Evolutionary conservation across 2,797 vertebrate genomes (phyloP).

Genomic region (Lepus oiostolus): DNA sequence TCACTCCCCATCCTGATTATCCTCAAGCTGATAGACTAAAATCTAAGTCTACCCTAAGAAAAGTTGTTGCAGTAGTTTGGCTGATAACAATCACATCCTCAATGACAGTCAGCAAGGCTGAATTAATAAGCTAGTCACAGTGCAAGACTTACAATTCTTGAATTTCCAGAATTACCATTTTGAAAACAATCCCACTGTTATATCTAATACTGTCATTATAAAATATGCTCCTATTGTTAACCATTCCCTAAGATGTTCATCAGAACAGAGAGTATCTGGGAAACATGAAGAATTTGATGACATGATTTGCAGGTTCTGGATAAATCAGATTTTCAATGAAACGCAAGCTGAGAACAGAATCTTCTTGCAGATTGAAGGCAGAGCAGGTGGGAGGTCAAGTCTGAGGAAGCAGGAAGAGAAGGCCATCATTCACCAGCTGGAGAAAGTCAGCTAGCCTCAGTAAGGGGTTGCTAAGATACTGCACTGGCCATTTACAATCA

Average conservation of each 20-base stretch:
- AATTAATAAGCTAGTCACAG: background rate
- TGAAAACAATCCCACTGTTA: background rate
- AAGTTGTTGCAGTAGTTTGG: slow-evolving; percentile 11
- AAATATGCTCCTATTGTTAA: background rate
- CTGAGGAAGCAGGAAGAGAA: background rate
- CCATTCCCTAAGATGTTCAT: background rate
- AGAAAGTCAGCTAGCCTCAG: slow-evolving; percentile 43
- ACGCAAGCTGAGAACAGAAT: background rate
- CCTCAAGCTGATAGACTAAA: slow-evolving; percentile 25
- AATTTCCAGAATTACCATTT: background rate
- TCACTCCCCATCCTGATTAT: background rate
- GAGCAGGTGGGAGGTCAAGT: background rate
- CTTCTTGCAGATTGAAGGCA: background rate
- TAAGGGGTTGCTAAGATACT: slow-evolving; percentile 69
- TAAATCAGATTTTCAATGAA: slow-evolving; percentile 35
- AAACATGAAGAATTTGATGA: background rate
- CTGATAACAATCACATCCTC: background rate
- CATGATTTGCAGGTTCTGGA: background rate
- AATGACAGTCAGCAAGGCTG: background rate
- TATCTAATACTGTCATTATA: background rate
- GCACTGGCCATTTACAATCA: slow-evolving; percentile 50
- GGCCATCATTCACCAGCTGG: background rate
- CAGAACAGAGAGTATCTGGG: background rate
- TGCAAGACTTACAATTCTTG: background rate
- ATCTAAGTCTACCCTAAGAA: slow-evolving; percentile 41